These are phyloP conservation scores for Unio delphinus DNA, from an alignment of 2,888 invertebrate genomes.

Conservation along the genomic window DNA sequence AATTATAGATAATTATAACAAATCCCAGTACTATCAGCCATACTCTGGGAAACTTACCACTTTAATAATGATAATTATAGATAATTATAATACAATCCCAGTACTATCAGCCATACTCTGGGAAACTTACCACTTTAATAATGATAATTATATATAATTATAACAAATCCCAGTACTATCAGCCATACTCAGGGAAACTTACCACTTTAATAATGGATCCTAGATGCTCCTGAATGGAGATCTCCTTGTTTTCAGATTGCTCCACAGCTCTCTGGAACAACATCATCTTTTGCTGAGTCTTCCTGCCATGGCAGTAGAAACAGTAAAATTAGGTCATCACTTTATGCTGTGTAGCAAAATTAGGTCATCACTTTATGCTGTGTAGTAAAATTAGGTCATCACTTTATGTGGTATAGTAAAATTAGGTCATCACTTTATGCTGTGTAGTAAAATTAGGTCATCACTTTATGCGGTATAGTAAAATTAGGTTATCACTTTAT, in stretches of 20 bases:
- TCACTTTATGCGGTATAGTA: background rate
- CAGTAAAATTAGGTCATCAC: background rate
- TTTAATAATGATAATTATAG: slow-evolving; percentile 46
- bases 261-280: slow-evolving; percentile 62
- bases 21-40: no score
- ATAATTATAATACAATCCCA: no score
- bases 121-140: slow-evolving; percentile 59
- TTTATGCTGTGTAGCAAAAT: background rate
- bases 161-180: no score
- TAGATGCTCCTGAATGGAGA: slow-evolving; percentile 61
- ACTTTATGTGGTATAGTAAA: no score
- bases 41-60: slow-evolving; percentile 42
- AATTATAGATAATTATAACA: no score
- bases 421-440: slow-evolving; percentile 45
- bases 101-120: no score
- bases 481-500: background rate
- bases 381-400: background rate
- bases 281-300: slow-evolving; percentile 59
- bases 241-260: slow-evolving; percentile 62
- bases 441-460: slow-evolving; percentile 27
- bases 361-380: no score
- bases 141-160: slow-evolving; percentile 16
- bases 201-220: slow-evolving; percentile 64
- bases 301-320: slow-evolving; percentile 39
- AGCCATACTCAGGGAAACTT: slow-evolving; percentile 9